Evolutionary conservation across 2,888 invertebrate genomes (phyloP), one percentile per base, ranked within the genome.

Genomic region (Congeria kusceri): DNA sequence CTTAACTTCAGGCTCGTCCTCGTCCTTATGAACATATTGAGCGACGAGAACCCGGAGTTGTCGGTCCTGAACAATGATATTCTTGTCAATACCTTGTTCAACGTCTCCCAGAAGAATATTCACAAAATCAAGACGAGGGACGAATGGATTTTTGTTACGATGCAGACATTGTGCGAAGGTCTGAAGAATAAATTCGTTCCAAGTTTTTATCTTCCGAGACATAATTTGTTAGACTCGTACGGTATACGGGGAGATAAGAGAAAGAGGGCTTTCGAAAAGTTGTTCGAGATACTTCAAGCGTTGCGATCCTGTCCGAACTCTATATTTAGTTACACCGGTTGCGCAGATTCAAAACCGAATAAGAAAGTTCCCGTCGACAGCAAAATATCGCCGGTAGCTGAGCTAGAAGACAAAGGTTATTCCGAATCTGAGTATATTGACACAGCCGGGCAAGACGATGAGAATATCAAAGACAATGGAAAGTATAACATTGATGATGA

Each of bases 11-110:
- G 80, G 11, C 80, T 86, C 53, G 74, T 87, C 11, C 63, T 87
- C 1, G 67, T 86, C 11, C 71, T 87, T 7, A 76, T 86, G 63
- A 84, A 78, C 27, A 80, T 83, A 23, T 67, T 87, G 11, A 74
- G 83, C 39, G 80, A 83, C 9, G 74, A 80, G 25, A 64, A 80
- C 57, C 39, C 57, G 15, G 63, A 72, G n/a, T 64, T 86, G 1
- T 64, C 56, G 13, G 32, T 79, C 13, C 56, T 87, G 0, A 83
- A 85, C 44, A 84, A 87, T 25, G 80, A 84, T 13, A 80, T 84
- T 25, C 72, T 87, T 18, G 75, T 83, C 1, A 83, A 86, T 67
- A 79, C 82, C 7, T 64, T 86, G 57, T 87, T 85, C 53, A 69
- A 65, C 39, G 77, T 81, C 11, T 82, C 82, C 46, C 81, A 83